phyloP scores from a whole-genome alignment of 2,888 invertebrate species.

The Brenthis daphne region DNA sequence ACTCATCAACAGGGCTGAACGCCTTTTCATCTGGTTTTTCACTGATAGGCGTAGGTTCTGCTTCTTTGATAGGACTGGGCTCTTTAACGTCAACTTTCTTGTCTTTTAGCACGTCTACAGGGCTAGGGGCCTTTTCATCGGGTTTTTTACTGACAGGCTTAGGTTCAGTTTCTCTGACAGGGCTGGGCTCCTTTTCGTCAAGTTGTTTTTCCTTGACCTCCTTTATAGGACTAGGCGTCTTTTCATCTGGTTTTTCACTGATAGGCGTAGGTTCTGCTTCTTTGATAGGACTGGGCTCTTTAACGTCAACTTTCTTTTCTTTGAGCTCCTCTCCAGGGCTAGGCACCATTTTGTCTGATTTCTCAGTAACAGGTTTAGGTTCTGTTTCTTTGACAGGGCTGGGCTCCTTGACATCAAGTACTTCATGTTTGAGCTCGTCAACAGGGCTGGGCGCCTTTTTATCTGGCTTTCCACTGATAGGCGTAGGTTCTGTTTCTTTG shows the following conservation, averaged over 20 bases:
- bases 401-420: not conserved
- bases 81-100: slow-evolving; percentile 26
- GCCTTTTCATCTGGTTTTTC: too few relatives aligned
- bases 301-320: not conserved
- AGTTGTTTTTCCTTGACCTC: slow-evolving; percentile 3
- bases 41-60: too few relatives aligned
- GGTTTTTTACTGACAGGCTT: not conserved
- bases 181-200: slow-evolving; percentile 12
- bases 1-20: too few relatives aligned
- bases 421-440: not conserved
- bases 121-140: slow-evolving; percentile 20
- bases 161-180: not conserved
- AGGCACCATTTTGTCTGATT: not conserved
- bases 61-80: slow-evolving; percentile 4
- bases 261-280: not conserved
- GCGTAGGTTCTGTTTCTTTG: not conserved
- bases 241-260: slow-evolving; percentile 6
- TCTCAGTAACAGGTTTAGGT: not conserved
- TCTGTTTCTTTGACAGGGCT: too few relatives aligned
- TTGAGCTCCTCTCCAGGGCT: not conserved
- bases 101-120: not conserved
- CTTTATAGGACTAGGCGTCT: slow-evolving; percentile 22
- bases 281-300: slow-evolving; percentile 2
- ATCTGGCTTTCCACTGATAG: not conserved
- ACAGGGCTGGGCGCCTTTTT: slow-evolving; percentile 12